Evolutionary conservation across 2,113 vertebrate genomes (phyloP).

Genomic region (Colius striatus): DNA sequence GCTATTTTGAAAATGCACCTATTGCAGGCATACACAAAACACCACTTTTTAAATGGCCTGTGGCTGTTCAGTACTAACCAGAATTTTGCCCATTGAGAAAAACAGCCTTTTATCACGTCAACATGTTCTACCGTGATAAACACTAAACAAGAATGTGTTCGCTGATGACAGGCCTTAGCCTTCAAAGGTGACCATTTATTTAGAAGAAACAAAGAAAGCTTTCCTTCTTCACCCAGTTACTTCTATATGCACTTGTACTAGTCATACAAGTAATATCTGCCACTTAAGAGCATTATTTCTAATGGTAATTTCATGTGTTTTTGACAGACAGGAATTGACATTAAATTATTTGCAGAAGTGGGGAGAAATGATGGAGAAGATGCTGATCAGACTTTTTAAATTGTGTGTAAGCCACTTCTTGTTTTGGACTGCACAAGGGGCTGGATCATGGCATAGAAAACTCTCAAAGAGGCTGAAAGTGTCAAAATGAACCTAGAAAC

Average conservation of each 20-base stretch:
- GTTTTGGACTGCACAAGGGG: neutral
- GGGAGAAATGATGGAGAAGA: neutral
- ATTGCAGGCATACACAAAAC: neutral
- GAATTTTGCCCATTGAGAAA: neutral
- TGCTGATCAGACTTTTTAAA: neutral
- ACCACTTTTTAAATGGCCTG: neutral
- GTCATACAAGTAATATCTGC: neutral
- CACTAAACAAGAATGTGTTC: neutral
- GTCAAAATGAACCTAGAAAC: neutral
- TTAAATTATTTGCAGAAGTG: neutral
- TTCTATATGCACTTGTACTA: neutral
- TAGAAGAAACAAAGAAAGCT: slow-evolving; percentile 2
- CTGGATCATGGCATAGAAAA: neutral
- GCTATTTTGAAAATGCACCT: neutral
- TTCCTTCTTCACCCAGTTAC: neutral
- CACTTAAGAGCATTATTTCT: neutral
- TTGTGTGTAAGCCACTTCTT: neutral
- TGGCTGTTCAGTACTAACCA: neutral
- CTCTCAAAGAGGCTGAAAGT: neutral
- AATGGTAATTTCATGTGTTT: neutral
- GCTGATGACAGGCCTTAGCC: neutral
- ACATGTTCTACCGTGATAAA: neutral
- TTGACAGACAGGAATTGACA: neutral
- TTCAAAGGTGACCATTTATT: neutral
- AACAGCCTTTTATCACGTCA: neutral